Base-by-base conservation (phyloP, 2,888 invertebrate species). In the Trichogramma evanescens region DNA sequence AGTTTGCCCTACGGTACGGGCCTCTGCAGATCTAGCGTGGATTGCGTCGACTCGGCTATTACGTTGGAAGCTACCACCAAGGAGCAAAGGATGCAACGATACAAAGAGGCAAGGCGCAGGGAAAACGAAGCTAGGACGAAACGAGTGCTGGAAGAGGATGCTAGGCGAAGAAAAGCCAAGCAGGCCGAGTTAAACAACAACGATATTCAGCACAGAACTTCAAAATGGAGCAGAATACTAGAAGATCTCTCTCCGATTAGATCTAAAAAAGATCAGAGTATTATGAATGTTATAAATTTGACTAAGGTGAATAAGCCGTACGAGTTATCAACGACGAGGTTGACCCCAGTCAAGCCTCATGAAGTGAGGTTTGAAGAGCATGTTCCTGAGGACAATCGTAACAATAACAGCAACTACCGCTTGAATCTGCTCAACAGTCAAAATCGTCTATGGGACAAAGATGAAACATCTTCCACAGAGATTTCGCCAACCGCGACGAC, bases 1-100 rank as follows among this genome's bases (percentile, higher is more conserved):
- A 76, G 76, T 61, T 65, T 77, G 1, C 74, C 73, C 4, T 77
- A 75, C 75, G 76, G 74, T n/a, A 75, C 71, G 58, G 76, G 76
- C 62, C 72, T 73, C 56, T 76, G 76, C 67, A 74, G 75, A 45
- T 75, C 76, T 3, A 75, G 75, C 65, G 76, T 76, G 66, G 76
- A 77, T 50, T 71, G 74, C 7, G 73, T 75, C 39, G 73, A 74
- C 52, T 70, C 72, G 4, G 0, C 65, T 65, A n/a, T 67, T 65
- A 10, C 68, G 0, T 67, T 70, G 0, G 69, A 71, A 42, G 70
- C 75, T 0, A 72, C 74, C 50, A 76, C 76, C 6, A 63, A 73
- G 3, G 76, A 77, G 43, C 75, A 76, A 40, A 68, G 77, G 59
- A 77, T 77, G 45, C 74, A 77, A 54, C 70, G 75, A 50, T 77